Evolutionary conservation across 2,888 invertebrate species (phyloP).

Genomic region (Coelinius sp.): DNA sequence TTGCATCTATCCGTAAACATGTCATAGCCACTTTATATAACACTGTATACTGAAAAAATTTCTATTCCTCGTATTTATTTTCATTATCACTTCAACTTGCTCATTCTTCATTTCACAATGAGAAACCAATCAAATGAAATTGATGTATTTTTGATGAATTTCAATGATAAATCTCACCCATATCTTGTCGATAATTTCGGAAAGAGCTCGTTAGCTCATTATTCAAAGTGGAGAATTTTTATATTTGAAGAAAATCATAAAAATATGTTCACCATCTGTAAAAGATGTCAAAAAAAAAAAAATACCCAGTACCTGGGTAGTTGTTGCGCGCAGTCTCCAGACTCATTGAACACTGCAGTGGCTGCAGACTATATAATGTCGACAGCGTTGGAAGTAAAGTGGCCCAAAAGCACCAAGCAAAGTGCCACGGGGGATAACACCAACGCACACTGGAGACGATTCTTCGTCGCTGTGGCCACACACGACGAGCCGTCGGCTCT

Average conservation of each 20-base stretch:
- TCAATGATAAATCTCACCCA: neutral
- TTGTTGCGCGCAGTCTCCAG: constrained; percentile 57
- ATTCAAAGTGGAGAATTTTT: neutral
- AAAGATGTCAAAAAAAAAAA: neutral
- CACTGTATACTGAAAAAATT: too few relatives aligned
- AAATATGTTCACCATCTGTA: constrained; percentile 15
- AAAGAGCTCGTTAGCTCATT: neutral
- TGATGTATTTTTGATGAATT: too few relatives aligned
- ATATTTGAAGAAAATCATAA: neutral
- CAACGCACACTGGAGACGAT: neutral
- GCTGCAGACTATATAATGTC: constrained; percentile 26
- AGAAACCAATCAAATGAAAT: too few relatives aligned
- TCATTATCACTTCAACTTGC: neutral
- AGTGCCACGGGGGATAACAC: constrained; percentile 19
- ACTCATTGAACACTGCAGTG: constrained; percentile 52
- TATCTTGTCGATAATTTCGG: neutral
- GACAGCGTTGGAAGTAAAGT: constrained; percentile 21
- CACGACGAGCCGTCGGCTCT: constrained; percentile 9
- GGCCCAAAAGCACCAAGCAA: constrained; percentile 29
- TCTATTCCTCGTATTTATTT: too few relatives aligned
- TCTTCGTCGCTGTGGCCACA: constrained; percentile 10
- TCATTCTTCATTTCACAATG: neutral
- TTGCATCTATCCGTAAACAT: neutral
- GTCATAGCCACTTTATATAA: too few relatives aligned
- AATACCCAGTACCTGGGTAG: neutral